These are phyloP conservation scores for Girardia tigrina DNA, from an alignment of 2,888 invertebrate species.

Conservation along the genomic window DNA sequence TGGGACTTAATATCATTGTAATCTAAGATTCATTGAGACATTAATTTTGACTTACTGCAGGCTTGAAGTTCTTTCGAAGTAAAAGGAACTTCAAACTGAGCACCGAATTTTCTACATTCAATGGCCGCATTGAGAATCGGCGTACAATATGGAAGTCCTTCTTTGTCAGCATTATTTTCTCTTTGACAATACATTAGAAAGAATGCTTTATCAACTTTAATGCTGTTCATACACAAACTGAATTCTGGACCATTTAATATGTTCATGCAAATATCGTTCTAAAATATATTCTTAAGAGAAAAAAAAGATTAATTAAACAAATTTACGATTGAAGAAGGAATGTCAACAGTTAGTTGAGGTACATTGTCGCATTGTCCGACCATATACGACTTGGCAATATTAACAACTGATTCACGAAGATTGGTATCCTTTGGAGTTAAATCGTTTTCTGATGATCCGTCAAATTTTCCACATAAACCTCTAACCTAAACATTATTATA, in stretches of 20 bases:
- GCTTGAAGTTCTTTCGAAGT: not conserved
- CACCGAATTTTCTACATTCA: slow-evolving; percentile 19
- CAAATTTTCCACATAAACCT: slow-evolving; percentile 37
- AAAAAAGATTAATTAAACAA: not conserved
- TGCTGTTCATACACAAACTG: slow-evolving; percentile 29
- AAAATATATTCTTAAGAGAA: not conserved
- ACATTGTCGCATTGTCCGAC: slow-evolving; percentile 16
- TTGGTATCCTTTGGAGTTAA: slow-evolving; percentile 31
- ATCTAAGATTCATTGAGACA: not conserved
- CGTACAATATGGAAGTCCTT: not conserved
- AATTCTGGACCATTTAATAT: slow-evolving; percentile 26
- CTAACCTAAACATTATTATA: slow-evolving; percentile 25
- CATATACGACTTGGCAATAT: slow-evolving; percentile 31
- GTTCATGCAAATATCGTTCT: slow-evolving; percentile 26
- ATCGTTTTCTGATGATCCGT: slow-evolving; percentile 35
- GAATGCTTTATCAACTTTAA: not conserved
- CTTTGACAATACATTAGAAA: not conserved
- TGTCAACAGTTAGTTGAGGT: not conserved
- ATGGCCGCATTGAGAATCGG: slow-evolving; percentile 29
- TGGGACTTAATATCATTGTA: slow-evolving; percentile 26
- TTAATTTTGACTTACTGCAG: slow-evolving; percentile 26
- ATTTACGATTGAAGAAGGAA: not conserved
- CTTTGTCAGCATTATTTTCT: slow-evolving; percentile 25
- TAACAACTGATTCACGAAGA: slow-evolving; percentile 24
- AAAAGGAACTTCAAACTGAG: slow-evolving; percentile 24